Conservation (phyloP, 2,113 vertebrate genomes). For the Heterocephalus glaber region DNA sequence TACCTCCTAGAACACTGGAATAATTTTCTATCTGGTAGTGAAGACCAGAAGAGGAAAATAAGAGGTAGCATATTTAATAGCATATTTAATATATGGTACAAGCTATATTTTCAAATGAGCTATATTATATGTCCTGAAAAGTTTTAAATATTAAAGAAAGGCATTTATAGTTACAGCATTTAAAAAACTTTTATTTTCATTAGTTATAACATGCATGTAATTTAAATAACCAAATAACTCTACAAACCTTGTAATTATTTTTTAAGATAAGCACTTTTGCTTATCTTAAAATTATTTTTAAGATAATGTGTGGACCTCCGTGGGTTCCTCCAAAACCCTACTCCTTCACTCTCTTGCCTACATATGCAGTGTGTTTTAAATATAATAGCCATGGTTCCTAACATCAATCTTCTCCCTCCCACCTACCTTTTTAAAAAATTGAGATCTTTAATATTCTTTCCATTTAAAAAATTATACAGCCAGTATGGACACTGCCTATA, state of each 20-base stretch:
- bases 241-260: background rate
- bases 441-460: background rate
- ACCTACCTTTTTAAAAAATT: background rate
- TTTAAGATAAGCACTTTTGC: background rate
- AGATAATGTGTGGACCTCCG: background rate
- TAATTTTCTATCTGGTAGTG: background rate
- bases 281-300: too few species aligned
- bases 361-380: background rate
- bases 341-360: background rate
- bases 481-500: background rate
- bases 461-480: background rate
- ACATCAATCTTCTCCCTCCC: background rate
- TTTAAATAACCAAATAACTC: background rate
- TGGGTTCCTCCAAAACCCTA: background rate
- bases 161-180: background rate
- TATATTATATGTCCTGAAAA: background rate
- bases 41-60: conserved; percentile 47
- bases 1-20: background rate
- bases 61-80: background rate
- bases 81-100: background rate
- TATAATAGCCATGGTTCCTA: background rate
- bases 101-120: background rate
- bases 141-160: background rate
- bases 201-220: background rate
- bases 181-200: background rate